A percentile compares a stretch with the other conserved stretches of the same genome.
These are phyloP conservation scores for Trachelipus rathkii DNA, from an alignment of 1,140 invertebrate species.

Conservation along the genomic window DNA sequence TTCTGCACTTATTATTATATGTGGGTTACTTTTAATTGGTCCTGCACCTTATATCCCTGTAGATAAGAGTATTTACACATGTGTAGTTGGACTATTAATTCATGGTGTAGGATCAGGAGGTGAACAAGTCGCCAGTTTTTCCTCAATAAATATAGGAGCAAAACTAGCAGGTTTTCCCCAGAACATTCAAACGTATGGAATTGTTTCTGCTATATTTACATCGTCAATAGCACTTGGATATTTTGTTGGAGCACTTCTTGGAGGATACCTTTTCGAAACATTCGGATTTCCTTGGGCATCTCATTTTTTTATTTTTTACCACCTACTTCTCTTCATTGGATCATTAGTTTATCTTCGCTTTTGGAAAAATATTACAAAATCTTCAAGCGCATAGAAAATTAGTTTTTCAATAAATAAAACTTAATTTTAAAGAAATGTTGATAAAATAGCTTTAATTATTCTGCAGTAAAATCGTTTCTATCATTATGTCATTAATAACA, in stretches of 20 bases:
- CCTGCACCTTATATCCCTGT: constrained; percentile 52
- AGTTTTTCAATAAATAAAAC: no score
- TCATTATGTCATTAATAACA: no score
- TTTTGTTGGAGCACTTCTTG: constrained; percentile 73
- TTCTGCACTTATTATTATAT: constrained; percentile 62
- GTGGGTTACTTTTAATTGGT: constrained; percentile 67
- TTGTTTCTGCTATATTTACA: constrained; percentile 79
- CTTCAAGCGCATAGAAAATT: no score
- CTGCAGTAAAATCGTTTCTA: no score
- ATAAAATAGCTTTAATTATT: no score
- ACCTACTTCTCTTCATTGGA: no score
- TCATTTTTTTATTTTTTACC: no score
- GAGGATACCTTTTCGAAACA: constrained; percentile 68
- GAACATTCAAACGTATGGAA: constrained; percentile 73
- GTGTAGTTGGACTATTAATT: constrained; percentile 65
- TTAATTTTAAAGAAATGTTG: no score
- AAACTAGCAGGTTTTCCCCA: constrained; percentile 69
- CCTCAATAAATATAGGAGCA: constrained; percentile 69
- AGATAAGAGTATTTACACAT: constrained; percentile 43
- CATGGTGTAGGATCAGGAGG: constrained; percentile 77
- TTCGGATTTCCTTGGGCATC: constrained; percentile 64
- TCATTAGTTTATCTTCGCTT: no score
- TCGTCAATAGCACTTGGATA: constrained; percentile 79
- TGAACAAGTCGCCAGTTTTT: constrained; percentile 74
- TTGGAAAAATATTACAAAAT: no score